Evolutionary conservation across 2,113 vertebrate species (phyloP), one percentile per base, ranked within the genome.

Genomic region (Telmatochromis brachygnathus): DNA sequence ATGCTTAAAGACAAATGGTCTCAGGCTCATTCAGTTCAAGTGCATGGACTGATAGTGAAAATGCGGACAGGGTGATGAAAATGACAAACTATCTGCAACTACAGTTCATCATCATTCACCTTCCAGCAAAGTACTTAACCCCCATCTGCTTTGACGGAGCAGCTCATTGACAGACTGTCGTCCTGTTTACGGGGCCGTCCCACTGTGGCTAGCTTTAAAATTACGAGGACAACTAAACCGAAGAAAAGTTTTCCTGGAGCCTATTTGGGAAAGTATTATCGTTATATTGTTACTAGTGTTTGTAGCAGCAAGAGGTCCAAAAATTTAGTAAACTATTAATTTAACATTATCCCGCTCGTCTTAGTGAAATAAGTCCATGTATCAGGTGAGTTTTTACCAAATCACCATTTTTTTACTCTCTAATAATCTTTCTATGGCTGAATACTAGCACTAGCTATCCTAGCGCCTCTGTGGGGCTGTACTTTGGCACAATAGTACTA

Each of bases 51-150:
- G 53, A 55, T 87, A 81, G 28, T 49, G 30, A 79, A 81, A 85
- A 89, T 81, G 28, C 87, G 15, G 28, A 42, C 56, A 49, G 23
- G 35, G 68, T 9, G 7, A 30, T 58, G 65, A 77, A 75, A 81
- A 81, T 79, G 85, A 84, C 56, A 84, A 85, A 88, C 79, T 37
- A 60, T 82, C 73, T 51, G 17, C 79, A 79, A 75, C 62, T 60
- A 80, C 65, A 82, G 53, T 73, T 83, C 79, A 77, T 91, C 55
- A 82, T 84, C 79, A 55, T 89, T 87, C 7, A 10, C 68, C 84
- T 90, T 88, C 47, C 79, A 82, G 85, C 53, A 51, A 89, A 84
- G 84, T 79, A 91, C 90, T 91, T 85, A 92, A 91, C 86, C 90
- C 84, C 84, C 82, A 89, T 81, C 83, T 79, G 91, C 84, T 90